These are phyloP conservation scores for Hofmannophila pseudospretella DNA, from an alignment of 2,888 invertebrate genomes.

Conservation along the genomic window DNA sequence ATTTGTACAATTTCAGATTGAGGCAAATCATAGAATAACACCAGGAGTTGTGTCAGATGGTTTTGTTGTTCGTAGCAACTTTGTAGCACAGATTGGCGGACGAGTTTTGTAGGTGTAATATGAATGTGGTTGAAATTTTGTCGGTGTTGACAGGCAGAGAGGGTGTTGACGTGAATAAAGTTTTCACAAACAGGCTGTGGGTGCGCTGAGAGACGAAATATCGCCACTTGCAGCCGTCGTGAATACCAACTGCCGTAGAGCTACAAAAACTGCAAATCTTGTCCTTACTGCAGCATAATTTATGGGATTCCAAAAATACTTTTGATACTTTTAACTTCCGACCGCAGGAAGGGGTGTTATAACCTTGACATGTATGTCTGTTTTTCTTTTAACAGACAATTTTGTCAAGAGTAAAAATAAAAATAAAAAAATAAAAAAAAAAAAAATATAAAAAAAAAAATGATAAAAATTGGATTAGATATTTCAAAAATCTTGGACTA, in stretches of 20 bases:
- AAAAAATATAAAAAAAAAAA: too few relatives aligned
- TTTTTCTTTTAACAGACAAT: too few relatives aligned
- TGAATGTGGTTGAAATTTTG: conserved; percentile 29
- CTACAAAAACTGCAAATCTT: conserved; percentile 19
- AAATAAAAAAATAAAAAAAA: too few relatives aligned
- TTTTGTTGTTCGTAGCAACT: conserved; percentile 12
- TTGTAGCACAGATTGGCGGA: conserved; percentile 21
- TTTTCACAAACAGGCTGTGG: conserved; percentile 53
- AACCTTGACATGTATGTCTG: too few relatives aligned
- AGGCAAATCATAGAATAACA: background rate
- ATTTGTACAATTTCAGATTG: conserved; percentile 8
- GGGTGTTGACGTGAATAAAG: conserved; percentile 56
- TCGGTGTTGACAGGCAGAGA: conserved; percentile 48
- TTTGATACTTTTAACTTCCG: too few relatives aligned
- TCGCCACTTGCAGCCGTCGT: conserved; percentile 63
- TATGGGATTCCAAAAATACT: too few relatives aligned
- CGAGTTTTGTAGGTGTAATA: conserved; percentile 33
- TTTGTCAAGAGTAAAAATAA: too few relatives aligned
- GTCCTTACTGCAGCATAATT: too few relatives aligned
- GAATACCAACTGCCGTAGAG: conserved; percentile 37
- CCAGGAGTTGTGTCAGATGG: conserved; percentile 1
- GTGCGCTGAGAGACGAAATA: conserved; percentile 41
- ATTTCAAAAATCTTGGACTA: too few relatives aligned
- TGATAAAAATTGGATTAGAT: too few relatives aligned
- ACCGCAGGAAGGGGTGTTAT: too few relatives aligned